Evolutionary conservation across 2,797 vertebrate genomes (phyloP), one percentile per base, ranked within the genome.

Genomic region (Urophycis tenuis): DNA sequence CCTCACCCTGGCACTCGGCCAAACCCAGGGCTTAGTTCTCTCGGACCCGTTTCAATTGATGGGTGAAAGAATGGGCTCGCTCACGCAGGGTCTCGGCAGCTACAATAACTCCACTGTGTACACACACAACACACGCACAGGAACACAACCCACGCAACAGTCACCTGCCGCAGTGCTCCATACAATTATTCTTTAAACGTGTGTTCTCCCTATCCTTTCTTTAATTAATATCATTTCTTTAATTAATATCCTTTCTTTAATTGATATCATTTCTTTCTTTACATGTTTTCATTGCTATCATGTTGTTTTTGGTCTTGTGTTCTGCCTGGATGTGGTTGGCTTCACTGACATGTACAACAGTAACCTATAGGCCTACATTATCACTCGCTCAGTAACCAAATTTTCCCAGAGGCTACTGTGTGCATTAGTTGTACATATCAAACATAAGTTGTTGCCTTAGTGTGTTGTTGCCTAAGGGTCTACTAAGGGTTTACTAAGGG

Each of bases 81-180:
- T 85, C 87, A 89, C 82, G 85, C 81, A 81, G 82, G 74, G 71
- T 80, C 81, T 71, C 41, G n/a, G 12, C 64, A 69, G 78, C 84
- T n/a, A 88, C 88, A 90, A 89, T 87, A 86, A 88, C 81, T 22
- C 80, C 53, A 81, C 83, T 88, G 88, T 90, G 79, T 81, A 83
- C 87, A 75, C 86, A 77, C 71, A 82, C 75, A 84, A 53, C 45
- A 53, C 45, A 53, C 45, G 2, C 17, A 53, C 45, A 53, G 17
- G 45, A 19, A 53, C 45, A 22, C 19, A 15, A 53, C 64, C 4
- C 0, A 1, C 64, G 30, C 76, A 77, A 76, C 5, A 74, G 84
- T 80, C 85, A 87, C 84, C 85, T 87, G 82, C 82, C 82, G 14
- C 69, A 77, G 8, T 49, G 8, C 64, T 69, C 53, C 60, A n/a